Evolutionary conservation across 2,113 vertebrate genomes (phyloP), one percentile per base, ranked within the genome.

Genomic region (Propithecus coquereli): DNA sequence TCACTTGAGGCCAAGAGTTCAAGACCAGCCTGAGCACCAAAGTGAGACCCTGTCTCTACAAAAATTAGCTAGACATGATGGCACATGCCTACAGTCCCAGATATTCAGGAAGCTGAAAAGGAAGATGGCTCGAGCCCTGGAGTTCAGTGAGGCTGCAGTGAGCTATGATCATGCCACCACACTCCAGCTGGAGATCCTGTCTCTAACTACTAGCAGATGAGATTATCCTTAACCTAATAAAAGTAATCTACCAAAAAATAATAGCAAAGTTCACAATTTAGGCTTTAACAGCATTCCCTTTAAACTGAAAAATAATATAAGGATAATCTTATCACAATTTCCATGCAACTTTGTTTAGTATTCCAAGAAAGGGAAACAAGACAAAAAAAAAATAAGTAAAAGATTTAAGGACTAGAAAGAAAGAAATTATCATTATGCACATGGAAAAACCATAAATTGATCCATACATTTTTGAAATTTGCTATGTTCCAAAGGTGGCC

Each of bases 211-310:
- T 83, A 87, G 57, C 47, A 86, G 27, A 79, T 50, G 63, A 91
- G 32, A 59, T 14, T 25, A 97, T 76, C 54, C 45, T 71, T 95
- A 97, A 81, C 11, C 82, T 68, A 86, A 71, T 16, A 81, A 91
- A 92, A 88, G 43, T 18, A 87, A 93, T 61, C 80, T 63, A 90
- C 12, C 18, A 79, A 70, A 68, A 81, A 66, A 61, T 1, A 74
- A 65, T 9, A 93, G 32, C n/a, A 76, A 93, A 89, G 37, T 90
- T 95, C 22, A 74, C 59, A 90, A 76, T 92, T 37, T 93, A 96
- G 32, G 16, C 11, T 93, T 95, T 94, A 61, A 91, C 57, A 89
- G 43, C 12, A 93, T 30, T 91, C 22, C 34, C 18, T 77, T 92
- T 68, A 82, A 83, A 54, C 23, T 91, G 14, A 93, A 94, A 97